These are phyloP conservation scores for Apogon talboti DNA, from an alignment of 2,797 vertebrate genomes.

Conservation along the genomic window DNA sequence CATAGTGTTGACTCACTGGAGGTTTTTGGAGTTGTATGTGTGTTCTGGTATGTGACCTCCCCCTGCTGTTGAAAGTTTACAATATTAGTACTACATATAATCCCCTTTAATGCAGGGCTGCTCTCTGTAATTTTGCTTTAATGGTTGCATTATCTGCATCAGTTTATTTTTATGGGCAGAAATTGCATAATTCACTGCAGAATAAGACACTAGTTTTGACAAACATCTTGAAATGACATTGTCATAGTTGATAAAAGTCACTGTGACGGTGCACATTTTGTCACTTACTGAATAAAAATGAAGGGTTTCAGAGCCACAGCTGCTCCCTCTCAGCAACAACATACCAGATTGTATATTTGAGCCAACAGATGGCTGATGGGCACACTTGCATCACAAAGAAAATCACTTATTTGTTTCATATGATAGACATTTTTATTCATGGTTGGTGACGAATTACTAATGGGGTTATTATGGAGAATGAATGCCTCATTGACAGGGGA, in stretches of 20 bases:
- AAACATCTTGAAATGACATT: slow-evolving; percentile 6
- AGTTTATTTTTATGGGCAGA: slow-evolving; percentile 4
- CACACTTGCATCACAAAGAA: slow-evolving; percentile 31
- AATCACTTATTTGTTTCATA: slow-evolving; percentile 32
- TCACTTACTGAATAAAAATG: slow-evolving; percentile 9
- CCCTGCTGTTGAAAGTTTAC: too few relatives aligned
- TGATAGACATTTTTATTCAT: slow-evolving; percentile 28
- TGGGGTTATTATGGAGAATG: slow-evolving; percentile 48
- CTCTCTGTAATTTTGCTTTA: background rate
- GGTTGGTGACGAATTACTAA: slow-evolving; percentile 7
- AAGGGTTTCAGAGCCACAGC: slow-evolving; percentile 34
- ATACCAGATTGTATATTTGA: slow-evolving; percentile 30
- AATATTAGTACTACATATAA: too few relatives aligned
- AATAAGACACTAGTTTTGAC: slow-evolving; percentile 1
- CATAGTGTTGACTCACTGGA: too few relatives aligned
- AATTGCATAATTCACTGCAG: background rate
- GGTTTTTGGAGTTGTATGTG: too few relatives aligned
- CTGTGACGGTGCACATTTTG: slow-evolving; percentile 5
- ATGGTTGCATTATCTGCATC: background rate
- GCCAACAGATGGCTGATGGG: slow-evolving; percentile 54
- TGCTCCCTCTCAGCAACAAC: slow-evolving; percentile 35
- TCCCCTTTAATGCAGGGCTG: too few relatives aligned
- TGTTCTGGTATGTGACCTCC: too few relatives aligned
- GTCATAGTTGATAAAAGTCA: slow-evolving; percentile 1
- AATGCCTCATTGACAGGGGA: slow-evolving; percentile 43